phyloP scores from a whole-genome alignment of 2,113 vertebrate genomes.

The Daubentonia madagascariensis region DNA sequence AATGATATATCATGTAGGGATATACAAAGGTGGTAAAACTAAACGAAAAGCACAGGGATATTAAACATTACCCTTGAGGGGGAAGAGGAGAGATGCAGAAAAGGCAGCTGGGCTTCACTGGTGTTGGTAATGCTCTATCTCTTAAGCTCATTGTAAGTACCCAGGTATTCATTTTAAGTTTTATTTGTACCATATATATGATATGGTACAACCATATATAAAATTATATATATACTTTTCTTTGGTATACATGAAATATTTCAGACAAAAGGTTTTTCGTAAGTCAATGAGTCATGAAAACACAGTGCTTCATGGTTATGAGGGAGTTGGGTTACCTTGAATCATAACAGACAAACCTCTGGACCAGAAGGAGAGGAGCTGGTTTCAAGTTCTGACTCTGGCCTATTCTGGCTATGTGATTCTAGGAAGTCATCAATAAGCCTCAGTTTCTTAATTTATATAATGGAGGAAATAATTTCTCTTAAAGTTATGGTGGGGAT shows the following conservation, averaged over 20 bases:
- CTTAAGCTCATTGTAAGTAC: background rate
- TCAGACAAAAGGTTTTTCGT: background rate
- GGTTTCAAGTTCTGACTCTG: background rate
- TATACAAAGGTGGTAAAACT: background rate
- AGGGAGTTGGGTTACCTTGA: background rate
- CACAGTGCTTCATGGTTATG: background rate
- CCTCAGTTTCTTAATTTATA: background rate
- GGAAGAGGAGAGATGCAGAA: background rate
- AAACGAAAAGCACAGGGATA: background rate
- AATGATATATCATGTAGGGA: background rate
- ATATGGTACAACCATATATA: background rate
- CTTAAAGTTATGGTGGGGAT: background rate
- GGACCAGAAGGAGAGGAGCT: background rate
- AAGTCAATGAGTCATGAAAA: constrained; percentile 1
- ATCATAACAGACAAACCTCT: background rate
- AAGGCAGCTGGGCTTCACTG: background rate
- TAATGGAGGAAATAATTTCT: background rate
- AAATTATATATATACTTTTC: background rate
- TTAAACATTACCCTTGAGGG: background rate
- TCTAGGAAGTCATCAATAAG: background rate
- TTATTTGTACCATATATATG: background rate
- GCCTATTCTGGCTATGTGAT: background rate
- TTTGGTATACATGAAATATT: background rate
- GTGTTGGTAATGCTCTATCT: background rate
- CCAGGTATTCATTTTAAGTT: background rate